Evolutionary conservation across 2,888 invertebrate genomes (phyloP).

Genomic region (Schizaphis graminum): DNA sequence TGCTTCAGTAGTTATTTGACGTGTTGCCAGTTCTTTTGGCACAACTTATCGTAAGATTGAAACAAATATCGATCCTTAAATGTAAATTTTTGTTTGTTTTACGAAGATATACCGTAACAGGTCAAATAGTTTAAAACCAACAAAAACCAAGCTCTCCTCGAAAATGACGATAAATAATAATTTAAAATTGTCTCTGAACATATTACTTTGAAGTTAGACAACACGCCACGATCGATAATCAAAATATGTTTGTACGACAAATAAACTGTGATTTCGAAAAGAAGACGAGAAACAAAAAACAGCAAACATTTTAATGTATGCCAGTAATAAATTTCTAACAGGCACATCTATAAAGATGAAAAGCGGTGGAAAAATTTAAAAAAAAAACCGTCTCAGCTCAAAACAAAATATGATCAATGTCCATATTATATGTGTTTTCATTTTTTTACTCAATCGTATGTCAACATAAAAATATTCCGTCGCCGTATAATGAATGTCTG

Average conservation of each 20-base stretch:
- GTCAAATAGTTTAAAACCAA: not conserved
- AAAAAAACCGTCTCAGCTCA: not conserved
- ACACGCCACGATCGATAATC: not conserved
- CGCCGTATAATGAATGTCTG: not conserved
- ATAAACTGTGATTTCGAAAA: not conserved
- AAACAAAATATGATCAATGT: not conserved
- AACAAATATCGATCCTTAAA: not conserved
- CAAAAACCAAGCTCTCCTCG: not conserved
- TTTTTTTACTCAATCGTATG: not conserved
- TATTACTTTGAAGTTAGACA: not conserved
- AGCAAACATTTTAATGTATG: not conserved
- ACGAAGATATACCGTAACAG: not conserved
- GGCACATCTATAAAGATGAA: not conserved
- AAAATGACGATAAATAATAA: not conserved
- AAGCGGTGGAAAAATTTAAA: not conserved
- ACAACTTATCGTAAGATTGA: not conserved
- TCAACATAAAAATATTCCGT: not conserved
- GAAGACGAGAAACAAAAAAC: not conserved
- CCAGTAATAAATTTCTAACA: not conserved
- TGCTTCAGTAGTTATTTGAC: not conserved
- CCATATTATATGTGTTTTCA: not conserved
- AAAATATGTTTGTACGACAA: not conserved
- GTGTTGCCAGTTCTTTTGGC: slow-evolving; percentile 3
- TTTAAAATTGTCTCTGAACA: not conserved
- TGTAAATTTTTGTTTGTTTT: not conserved